Conservation (phyloP, 2,888 invertebrate genomes). For the Limenitis camilla region DNA sequence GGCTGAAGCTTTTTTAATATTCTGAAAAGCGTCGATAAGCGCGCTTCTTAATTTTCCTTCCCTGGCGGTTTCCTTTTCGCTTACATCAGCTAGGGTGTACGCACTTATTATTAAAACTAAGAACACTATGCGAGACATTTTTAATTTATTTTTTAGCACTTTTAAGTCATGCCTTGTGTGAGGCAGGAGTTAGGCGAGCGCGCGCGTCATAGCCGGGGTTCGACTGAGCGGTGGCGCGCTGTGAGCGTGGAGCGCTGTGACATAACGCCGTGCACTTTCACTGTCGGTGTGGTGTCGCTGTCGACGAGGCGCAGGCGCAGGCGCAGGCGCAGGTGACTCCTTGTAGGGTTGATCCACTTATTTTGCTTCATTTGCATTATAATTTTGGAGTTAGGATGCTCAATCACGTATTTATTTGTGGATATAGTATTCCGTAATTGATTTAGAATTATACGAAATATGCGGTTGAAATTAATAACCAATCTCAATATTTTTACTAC, state of each 20-base stretch:
- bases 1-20: constrained; percentile 59
- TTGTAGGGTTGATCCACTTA: constrained; percentile 31
- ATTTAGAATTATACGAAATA: too few species aligned
- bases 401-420: too few species aligned
- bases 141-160: constrained; percentile 30
- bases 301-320: constrained; percentile 17
- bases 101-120: constrained; percentile 47
- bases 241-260: constrained; percentile 39
- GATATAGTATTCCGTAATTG: too few species aligned
- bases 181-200: constrained; percentile 41
- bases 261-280: constrained; percentile 52
- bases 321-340: constrained; percentile 33
- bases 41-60: constrained; percentile 63
- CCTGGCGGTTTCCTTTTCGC: constrained; percentile 44
- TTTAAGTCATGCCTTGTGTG: constrained; percentile 42
- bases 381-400: not conserved
- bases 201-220: constrained; percentile 58
- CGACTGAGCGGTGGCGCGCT: constrained; percentile 41
- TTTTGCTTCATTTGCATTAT: constrained; percentile 2
- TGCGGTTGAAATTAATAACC: too few species aligned
- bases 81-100: constrained; percentile 42
- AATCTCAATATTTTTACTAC: too few species aligned
- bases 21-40: constrained; percentile 66
- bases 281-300: constrained; percentile 55
- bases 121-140: constrained; percentile 56